Base-by-base conservation (phyloP, 1,140 invertebrate species). In the Drosophila malerkotliana region DNA sequence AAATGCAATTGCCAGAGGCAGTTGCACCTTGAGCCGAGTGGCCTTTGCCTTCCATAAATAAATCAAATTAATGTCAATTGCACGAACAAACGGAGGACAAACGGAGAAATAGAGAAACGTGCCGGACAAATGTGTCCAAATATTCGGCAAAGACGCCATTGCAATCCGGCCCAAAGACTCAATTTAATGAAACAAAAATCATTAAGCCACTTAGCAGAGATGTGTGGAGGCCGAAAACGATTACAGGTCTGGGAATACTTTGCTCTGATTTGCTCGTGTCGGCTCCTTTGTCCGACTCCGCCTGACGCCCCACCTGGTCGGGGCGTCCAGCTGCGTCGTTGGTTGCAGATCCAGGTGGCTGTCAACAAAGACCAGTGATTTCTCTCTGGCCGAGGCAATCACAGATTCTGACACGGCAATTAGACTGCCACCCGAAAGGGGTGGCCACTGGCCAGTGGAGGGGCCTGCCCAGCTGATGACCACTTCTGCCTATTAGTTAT, bases 401-500 rank as follows among this genome's bases (percentile, higher is more conserved):
- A 79, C 62, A 76, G 53, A 69, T 32, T 44, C 83, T 87, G 82
- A 87, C 82, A 87, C 52, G 79, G 79, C 82, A 88, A 87, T 87
- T 88, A 87, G 83, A 83, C 45, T 72, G 71, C 79, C 79, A 69
- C 75, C 75, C 78, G 66, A 88, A 66, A 66, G 34, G 58, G 56
- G 18, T 30, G 12, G 18, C 30, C 4, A 39, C 10, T 5, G 48
- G 28, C 18, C 32, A 18, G 37, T n/a, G 30, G 28, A 18, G 8
- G 26, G 47, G 14, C 4, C 52, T 0, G 44, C 9, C 8, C 44
- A 47, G 51, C 24, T 44, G 37, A n/a, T 47, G 54, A 75, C 56
- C 80, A 79, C 80, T 83, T 83, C 55, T 79, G 75, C 83, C 85
- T 87, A 87, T 87, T 87, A 87, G 83, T 87, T 87, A 89, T 83